A percentile compares a stretch with the other conserved stretches of the same genome.
These are phyloP conservation scores for Belonocnema kinseyi DNA, from an alignment of 1,140 invertebrate species.

Conservation along the genomic window DNA sequence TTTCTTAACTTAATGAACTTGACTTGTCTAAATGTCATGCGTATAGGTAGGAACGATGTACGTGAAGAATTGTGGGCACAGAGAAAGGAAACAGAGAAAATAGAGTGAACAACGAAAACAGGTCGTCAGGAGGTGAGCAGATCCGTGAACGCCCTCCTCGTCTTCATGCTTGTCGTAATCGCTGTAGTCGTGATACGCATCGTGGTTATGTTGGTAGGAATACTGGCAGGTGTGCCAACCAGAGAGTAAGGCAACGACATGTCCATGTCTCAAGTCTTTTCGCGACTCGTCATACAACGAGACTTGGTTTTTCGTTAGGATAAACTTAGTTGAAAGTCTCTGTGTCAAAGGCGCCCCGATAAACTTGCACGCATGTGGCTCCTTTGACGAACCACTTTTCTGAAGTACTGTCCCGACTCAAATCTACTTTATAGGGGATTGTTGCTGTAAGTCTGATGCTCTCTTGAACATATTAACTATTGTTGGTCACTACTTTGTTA, in stretches of 20 bases:
- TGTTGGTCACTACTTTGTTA: too few relatives aligned
- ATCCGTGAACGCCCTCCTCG: constrained; percentile 36
- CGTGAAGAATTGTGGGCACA: not conserved
- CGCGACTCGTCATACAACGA: constrained; percentile 49
- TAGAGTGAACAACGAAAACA: constrained; percentile 33
- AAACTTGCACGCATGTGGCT: not conserved
- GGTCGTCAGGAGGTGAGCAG: constrained; percentile 34
- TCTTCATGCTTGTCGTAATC: constrained; percentile 25
- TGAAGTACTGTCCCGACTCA: too few relatives aligned
- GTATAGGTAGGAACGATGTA: constrained; percentile 11
- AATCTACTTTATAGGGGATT: too few relatives aligned
- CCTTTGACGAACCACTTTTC: not conserved
- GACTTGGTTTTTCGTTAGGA: constrained; percentile 52
- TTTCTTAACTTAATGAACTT: constrained; percentile 6
- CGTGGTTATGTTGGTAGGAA: constrained; percentile 57
- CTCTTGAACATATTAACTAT: too few relatives aligned
- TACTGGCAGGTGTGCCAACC: constrained; percentile 69
- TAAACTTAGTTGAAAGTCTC: constrained; percentile 63
- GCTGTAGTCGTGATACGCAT: constrained; percentile 37
- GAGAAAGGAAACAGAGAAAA: constrained; percentile 14
- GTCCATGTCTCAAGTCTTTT: constrained; percentile 51
- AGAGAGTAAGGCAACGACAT: constrained; percentile 49
- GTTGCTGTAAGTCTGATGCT: too few relatives aligned
- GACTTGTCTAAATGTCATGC: constrained; percentile 15
- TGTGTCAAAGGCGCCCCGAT: constrained; percentile 20